Base-by-base conservation (phyloP, 2,113 vertebrate genomes). In the Peucedramus taeniatus region DNA sequence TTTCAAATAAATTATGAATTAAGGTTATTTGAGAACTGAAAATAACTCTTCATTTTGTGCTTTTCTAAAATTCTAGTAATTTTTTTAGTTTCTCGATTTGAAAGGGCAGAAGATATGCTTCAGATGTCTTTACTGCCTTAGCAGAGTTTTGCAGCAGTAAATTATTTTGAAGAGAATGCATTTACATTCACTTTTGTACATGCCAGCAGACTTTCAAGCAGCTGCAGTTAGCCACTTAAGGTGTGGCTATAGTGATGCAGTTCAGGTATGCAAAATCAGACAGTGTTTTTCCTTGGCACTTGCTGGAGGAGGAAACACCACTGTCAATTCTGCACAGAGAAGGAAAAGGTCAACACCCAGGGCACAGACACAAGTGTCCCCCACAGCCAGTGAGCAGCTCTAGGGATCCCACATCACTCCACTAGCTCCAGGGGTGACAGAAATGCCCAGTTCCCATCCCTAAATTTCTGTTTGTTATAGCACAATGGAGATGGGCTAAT, bases 1-100 rank as follows among this genome's bases (percentile, higher is more conserved):
- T 89, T 90, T 90, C 66, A 83, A 90, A 94, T 80, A 88, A 82
- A 28, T 60, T 39, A 39, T 85, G 53, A 87, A 94, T 93, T 92
- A 86, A 86, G 37, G 45, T 80, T 93, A 83, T 72, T 57, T 88
- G 79, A 83, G 71, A 93, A 92, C 70, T 69, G 74, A 85, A 87
- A 94, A 79, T 82, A 79, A 88, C 28, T 79, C 61, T 80, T 90
- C 12, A 54, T 90, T 83, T 88, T 44, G 39, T 74, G 16, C 13
- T 61, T 86, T 95, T 88, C 49, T 53, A 53, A 28, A 83, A 86
- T 45, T 26, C 15, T 83, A n/a, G 33, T 65, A 72, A 72, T 87
- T 94, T 93, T 61, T 85, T 90, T 44, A 65, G 54, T 94, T 90
- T 88, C 49, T 66, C 42, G 20, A 13, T 88, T 31, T 90, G 79